Evolutionary conservation across 2,797 vertebrate genomes (phyloP), one percentile per base, ranked within the genome.

Genomic region (Malurus leucopterus): DNA sequence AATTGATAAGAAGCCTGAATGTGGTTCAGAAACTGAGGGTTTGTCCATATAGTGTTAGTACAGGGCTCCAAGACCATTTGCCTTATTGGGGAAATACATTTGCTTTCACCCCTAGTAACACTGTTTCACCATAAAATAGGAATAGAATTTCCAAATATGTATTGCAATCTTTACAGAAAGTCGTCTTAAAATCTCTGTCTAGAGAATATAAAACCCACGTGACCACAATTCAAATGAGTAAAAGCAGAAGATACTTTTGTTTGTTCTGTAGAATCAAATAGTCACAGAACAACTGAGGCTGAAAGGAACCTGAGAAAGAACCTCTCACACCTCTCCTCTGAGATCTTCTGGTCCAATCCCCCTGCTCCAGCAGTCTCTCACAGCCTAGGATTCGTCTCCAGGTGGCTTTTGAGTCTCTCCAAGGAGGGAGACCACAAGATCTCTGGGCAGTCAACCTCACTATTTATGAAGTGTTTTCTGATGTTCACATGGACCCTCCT

Each of bases 61-160:
- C 1, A 38, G 34, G 40, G 20, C 14, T 95, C 23, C 1, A 16
- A 36, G 22, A 68, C 9, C 23, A 18, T 43, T 51, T 70, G 8
- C 11, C 22, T 70, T 86, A 41, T 44, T 5, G 1, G 40, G 40
- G 21, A 79, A 91, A 73, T 76, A n/a, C 1, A 5, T 49, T 62
- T 89, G 7, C 20, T 86, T 89, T 92, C 24, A 87, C 30, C 34
- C 29, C 20, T 71, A 50, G 38, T 62, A 53, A 13, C 24, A 32
- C 14, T 53, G 38, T 14, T 68, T 54, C 4, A 43, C 54, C 34
- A 29, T 32, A 71, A 71, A 91, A 82, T 4, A 50, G 26, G 36
- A 85, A 38, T 80, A 79, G 47, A 77, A 73, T 86, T 82, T 88
- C 5, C 8, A 80, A 91, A 86, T 64, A 76, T 16, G 15, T 16